phyloP scores from a whole-genome alignment of 2,888 invertebrate genomes.

The Drosophila mimetica region DNA sequence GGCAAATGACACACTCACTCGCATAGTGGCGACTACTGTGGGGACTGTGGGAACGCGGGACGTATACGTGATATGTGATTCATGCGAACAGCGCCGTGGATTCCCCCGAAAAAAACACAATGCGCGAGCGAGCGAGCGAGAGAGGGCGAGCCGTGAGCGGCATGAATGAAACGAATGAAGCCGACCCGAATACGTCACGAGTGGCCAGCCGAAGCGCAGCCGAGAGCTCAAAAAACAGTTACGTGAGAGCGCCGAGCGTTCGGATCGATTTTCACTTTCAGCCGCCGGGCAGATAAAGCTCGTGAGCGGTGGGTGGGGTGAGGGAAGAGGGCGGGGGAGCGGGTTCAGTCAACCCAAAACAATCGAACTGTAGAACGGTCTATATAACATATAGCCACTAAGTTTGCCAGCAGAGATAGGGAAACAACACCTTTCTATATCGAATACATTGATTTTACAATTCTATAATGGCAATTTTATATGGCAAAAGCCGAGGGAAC shows the following conservation, averaged over 20 bases:
- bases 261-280: constrained; percentile 61
- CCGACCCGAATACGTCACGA: constrained; percentile 36
- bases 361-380: background rate
- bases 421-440: background rate
- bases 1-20: constrained; percentile 50
- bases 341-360: constrained; percentile 61
- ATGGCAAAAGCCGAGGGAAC: too few relatives aligned
- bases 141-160: constrained; percentile 1
- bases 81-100: constrained; percentile 60
- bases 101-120: constrained; percentile 57
- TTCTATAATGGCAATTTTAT: background rate
- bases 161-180: constrained; percentile 67
- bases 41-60: background rate
- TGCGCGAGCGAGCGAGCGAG: constrained; percentile 9
- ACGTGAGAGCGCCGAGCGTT: background rate
- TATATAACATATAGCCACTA: background rate
- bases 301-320: background rate
- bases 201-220: constrained; percentile 7
- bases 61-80: constrained; percentile 57
- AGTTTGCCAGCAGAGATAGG: background rate
- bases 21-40: too few relatives aligned
- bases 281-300: constrained; percentile 14
- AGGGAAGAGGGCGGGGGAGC: background rate
- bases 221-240: constrained; percentile 9
- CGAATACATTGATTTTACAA: background rate